Percentiles rank a stretch among this genome's conserved stretches.
These are phyloP conservation scores for Ciconia boyciana DNA, from an alignment of 2,113 vertebrate genomes.

Conservation along the genomic window DNA sequence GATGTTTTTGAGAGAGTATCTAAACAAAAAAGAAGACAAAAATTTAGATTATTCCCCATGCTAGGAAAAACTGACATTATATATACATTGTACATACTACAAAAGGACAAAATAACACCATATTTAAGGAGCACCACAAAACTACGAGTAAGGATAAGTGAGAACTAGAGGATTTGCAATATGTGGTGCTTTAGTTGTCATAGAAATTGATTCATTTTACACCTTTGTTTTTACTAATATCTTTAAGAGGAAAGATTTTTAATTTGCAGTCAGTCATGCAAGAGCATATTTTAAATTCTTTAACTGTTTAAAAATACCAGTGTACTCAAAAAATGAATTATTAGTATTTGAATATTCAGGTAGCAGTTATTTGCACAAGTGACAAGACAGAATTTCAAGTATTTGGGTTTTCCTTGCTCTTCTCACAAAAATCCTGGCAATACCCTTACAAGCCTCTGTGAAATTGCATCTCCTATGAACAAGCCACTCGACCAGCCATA, in stretches of 20 bases:
- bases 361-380: background rate
- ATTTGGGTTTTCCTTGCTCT: background rate
- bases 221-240: background rate
- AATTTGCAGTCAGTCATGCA: background rate
- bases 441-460: background rate
- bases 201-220: background rate
- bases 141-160: background rate
- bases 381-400: background rate
- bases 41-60: background rate
- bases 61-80: background rate
- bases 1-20: slow-evolving; percentile 92
- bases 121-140: background rate
- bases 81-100: background rate
- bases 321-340: background rate
- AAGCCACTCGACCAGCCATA: background rate
- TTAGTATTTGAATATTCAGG: background rate
- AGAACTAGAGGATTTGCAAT: background rate
- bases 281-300: background rate
- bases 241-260: background rate
- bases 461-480: background rate
- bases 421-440: background rate
- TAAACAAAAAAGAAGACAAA: slow-evolving; percentile 48
- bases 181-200: background rate
- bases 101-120: background rate
- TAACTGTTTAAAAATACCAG: background rate